phyloP scores from a whole-genome alignment of 2,888 invertebrate species.

The Oligia fasciuncula region DNA sequence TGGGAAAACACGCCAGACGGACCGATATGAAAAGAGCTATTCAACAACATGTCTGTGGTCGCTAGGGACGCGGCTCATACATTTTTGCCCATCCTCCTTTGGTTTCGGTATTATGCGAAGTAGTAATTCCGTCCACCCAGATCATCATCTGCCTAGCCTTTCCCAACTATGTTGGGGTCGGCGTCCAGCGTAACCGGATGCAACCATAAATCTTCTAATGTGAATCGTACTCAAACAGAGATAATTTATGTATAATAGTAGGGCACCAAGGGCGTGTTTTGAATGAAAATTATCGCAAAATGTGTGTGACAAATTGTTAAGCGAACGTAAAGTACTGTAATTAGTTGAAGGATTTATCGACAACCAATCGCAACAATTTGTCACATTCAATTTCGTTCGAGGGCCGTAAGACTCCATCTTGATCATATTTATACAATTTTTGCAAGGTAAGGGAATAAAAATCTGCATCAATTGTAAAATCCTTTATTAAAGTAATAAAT shows the following conservation, averaged over 20 bases:
- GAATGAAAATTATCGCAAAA: background rate
- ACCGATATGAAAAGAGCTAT: too few relatives aligned
- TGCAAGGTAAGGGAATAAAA: slow-evolving; percentile 41
- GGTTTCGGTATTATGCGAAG: background rate
- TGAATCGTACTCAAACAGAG: background rate
- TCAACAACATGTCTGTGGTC: too few relatives aligned
- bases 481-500: slow-evolving; percentile 89
- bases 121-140: background rate
- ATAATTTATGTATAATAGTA: background rate
- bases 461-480: slow-evolving; percentile 77
- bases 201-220: too few relatives aligned
- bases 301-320: too few relatives aligned
- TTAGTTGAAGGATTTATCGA: background rate
- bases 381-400: background rate
- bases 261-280: background rate
- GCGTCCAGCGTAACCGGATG: background rate
- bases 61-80: too few relatives aligned
- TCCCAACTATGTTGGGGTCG: too few relatives aligned
- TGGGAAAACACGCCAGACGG: background rate
- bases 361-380: background rate
- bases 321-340: background rate
- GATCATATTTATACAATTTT: background rate
- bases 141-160: too few relatives aligned
- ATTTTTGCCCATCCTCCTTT: too few relatives aligned
- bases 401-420: background rate